These are phyloP conservation scores for Taxidea taxus DNA, from an alignment of 2,113 vertebrate species.

Conservation along the genomic window DNA sequence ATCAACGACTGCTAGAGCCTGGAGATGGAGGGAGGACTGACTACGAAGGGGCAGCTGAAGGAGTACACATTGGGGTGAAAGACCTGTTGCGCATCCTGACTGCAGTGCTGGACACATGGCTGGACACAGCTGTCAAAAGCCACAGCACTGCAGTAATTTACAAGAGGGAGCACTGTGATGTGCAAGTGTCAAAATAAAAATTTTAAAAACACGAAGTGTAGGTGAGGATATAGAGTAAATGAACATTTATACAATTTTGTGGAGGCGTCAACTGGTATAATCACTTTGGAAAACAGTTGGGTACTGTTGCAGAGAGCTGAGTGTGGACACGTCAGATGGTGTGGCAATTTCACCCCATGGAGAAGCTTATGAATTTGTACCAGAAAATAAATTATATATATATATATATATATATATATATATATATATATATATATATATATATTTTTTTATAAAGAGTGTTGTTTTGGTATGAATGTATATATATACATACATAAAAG, in stretches of 20 bases:
- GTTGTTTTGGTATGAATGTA: too few relatives aligned
- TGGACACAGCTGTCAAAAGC: neutral
- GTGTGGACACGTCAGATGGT: neutral
- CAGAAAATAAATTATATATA: neutral
- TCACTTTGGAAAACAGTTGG: neutral
- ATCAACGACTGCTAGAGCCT: neutral
- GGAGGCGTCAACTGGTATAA: neutral
- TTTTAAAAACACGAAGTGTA: neutral
- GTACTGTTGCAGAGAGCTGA: neutral
- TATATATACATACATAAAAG: neutral
- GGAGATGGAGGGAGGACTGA: neutral
- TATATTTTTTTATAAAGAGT: too few relatives aligned
- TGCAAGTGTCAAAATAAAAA: neutral
- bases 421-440: neutral
- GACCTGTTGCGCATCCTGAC: neutral
- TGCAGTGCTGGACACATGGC: neutral
- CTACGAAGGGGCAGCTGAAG: neutral
- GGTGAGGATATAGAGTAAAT: neutral
- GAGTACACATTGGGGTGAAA: neutral
- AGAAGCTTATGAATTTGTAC: neutral
- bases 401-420: neutral
- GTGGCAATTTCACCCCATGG: neutral
- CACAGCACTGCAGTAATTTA: neutral
- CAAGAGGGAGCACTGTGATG: neutral
- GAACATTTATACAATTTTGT: neutral